These are phyloP conservation scores for Cryptocheilus praepositus DNA, from an alignment of 2,888 invertebrate genomes.

Conservation along the genomic window DNA sequence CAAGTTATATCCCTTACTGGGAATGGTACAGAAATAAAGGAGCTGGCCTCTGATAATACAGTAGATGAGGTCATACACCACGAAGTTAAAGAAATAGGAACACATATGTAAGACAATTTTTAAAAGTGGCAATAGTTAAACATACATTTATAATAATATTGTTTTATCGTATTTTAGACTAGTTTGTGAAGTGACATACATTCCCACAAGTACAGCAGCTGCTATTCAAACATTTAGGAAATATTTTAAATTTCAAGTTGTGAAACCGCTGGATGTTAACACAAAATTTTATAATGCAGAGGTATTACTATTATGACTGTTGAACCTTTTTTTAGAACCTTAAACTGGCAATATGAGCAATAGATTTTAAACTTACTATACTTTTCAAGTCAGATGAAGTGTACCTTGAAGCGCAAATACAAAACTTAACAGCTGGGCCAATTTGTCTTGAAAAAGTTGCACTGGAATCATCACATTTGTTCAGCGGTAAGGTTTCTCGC, in stretches of 20 bases:
- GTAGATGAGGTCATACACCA: conserved; percentile 97
- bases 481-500: conserved; percentile 78
- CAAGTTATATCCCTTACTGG: conserved; percentile 90
- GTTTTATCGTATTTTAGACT: conserved; percentile 78
- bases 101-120: conserved; percentile 86
- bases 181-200: conserved; percentile 97
- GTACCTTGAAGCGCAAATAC: conserved; percentile 86
- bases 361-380: conserved; percentile 25
- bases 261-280: conserved; percentile 98
- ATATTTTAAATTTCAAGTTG: conserved; percentile 98
- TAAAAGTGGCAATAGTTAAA: background rate
- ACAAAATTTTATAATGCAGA: conserved; percentile 98
- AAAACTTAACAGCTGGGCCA: conserved; percentile 95
- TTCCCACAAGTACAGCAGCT: conserved; percentile 77
- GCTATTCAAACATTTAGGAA: conserved; percentile 92
- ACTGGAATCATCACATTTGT: conserved; percentile 93
- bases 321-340: background rate
- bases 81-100: conserved; percentile 99
- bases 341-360: conserved; percentile 70
- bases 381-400: conserved; percentile 80
- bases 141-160: background rate
- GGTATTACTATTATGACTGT: conserved; percentile 70
- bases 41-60: conserved; percentile 86
- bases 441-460: conserved; percentile 96
- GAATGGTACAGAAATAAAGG: conserved; percentile 78